phyloP scores from a whole-genome alignment of 2,113 vertebrate species.

The Nesogale talazaci region DNA sequence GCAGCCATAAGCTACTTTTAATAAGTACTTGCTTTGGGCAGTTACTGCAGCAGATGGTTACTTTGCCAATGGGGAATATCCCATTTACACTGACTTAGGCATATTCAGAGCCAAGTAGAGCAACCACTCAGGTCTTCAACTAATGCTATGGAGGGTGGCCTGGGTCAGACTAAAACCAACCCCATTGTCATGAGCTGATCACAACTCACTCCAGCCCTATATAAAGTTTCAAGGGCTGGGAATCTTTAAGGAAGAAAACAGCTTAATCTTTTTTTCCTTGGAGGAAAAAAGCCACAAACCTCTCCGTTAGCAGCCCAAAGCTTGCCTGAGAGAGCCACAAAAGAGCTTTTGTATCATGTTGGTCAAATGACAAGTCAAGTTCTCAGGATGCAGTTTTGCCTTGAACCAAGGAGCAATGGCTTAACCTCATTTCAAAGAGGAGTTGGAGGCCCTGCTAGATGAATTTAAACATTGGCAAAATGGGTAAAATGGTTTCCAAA shows the following conservation, averaged over 20 bases:
- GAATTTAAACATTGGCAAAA: background rate
- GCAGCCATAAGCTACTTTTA: background rate
- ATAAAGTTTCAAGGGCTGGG: no score
- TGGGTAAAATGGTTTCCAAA: background rate
- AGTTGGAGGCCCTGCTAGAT: background rate
- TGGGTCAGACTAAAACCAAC: background rate
- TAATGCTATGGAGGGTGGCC: background rate
- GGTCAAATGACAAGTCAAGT: no score
- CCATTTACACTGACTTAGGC: background rate
- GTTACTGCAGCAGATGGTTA: background rate
- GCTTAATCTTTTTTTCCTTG: no score
- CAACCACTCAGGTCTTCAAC: background rate
- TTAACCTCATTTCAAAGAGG: background rate
- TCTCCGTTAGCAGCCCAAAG: no score
- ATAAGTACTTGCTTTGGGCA: background rate
- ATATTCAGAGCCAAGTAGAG: background rate
- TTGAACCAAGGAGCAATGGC: background rate
- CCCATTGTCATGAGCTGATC: no score
- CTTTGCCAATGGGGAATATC: background rate
- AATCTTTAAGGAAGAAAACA: no score
- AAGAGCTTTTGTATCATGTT: no score
- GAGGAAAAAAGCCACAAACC: no score
- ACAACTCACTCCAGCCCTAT: no score
- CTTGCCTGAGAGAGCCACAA: background rate
- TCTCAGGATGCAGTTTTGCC: no score